Base-by-base conservation (phyloP, 2,113 vertebrate species). In the Sialia sialis region DNA sequence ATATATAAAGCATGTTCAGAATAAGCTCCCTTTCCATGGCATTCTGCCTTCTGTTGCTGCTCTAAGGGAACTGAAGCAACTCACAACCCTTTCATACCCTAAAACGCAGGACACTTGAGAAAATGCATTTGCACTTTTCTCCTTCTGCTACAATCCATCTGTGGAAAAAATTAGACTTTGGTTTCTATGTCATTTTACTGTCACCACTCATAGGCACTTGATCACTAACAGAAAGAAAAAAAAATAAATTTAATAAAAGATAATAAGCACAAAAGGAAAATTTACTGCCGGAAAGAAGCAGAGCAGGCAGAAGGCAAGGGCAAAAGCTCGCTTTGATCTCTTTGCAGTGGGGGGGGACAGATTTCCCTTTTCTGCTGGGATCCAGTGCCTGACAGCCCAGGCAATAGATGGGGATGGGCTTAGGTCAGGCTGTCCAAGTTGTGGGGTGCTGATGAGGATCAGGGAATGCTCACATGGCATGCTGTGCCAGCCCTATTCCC, bases 91-190 rank as follows among this genome's bases (percentile, higher is more conserved):
- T 91, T 73, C 87, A 91, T 76, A 87, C 38, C 73, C 62, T 83
- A 64, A 93, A 96, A 90, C 7, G 2, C 76, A 90, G 91, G 95
- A 92, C 85, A 94, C 89, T 89, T 87, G 83, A 95, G 84, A 97
- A 97, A 95, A 91, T 77, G 76, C 87, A 96, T 97, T 96, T 91
- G 74, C 95, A 96, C 93, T 95, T 97, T 92, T 72, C 75, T 96
- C 94, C 93, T 96, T 95, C 91, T 96, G 94, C 89, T 90, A 78
- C 83, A 94, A 96, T 93, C 96, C 93, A 97, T 96, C 96, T 97
- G 96, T 97, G 91, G n/a, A 20, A 95, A 96, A 97, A 97, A 94
- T 51, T 60, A 87, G 89, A 95, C 93, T 86, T 94, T 38, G 32
- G 74, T 90, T 89, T 95, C 93, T 90, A 11, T 69, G 52, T 93